phyloP scores from a whole-genome alignment of 2,888 invertebrate species.

The Capitulum mitella region DNA sequence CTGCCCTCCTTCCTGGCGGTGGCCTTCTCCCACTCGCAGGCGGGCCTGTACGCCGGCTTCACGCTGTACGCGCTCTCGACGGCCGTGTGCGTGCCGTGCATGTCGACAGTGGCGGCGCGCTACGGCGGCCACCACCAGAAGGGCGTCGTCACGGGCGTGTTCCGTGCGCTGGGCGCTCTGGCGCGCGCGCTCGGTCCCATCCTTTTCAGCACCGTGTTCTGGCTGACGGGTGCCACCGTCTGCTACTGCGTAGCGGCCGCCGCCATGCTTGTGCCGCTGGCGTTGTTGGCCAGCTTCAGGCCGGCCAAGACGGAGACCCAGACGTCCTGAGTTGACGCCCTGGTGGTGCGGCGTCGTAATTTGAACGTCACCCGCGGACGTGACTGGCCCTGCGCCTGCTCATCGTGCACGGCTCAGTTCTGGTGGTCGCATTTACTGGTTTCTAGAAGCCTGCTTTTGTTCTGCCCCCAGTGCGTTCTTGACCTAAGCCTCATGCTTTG shows the following conservation, averaged over 20 bases:
- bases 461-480: too few species aligned
- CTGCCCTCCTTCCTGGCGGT: constrained; percentile 79
- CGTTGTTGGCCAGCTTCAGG: background rate
- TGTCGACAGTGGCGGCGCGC: constrained; percentile 85
- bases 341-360: too few species aligned
- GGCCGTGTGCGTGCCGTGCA: constrained; percentile 83
- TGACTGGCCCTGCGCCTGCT: too few species aligned
- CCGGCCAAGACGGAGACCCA: background rate
- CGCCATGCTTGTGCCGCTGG: background rate
- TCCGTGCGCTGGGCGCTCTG: constrained; percentile 87
- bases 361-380: too few species aligned
- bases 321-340: background rate
- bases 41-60: constrained; percentile 70
- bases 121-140: constrained; percentile 74
- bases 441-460: too few species aligned
- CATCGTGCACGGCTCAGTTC: too few species aligned
- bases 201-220: constrained; percentile 41
- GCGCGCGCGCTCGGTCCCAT: constrained; percentile 89
- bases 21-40: constrained; percentile 57
- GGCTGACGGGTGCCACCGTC: background rate
- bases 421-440: too few species aligned
- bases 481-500: too few species aligned
- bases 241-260: background rate
- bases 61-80: constrained; percentile 82
- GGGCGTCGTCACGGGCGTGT: constrained; percentile 86